These are phyloP conservation scores for Drosophila sp. DNA, from an alignment of 1,140 invertebrate genomes.

Conservation along the genomic window DNA sequence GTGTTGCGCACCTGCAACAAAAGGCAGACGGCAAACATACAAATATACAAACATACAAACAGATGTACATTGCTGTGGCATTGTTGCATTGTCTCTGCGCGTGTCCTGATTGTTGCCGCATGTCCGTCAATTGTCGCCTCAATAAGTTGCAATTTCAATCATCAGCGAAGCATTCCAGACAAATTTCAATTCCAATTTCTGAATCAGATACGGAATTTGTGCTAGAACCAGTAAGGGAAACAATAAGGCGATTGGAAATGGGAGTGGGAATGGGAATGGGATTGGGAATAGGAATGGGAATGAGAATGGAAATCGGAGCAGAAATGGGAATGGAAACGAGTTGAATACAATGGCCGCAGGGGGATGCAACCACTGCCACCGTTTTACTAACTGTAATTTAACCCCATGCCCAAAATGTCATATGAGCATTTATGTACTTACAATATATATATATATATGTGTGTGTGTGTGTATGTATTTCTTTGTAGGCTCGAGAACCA, in stretches of 20 bases:
- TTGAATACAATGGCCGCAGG: constrained; percentile 23
- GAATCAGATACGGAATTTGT: not conserved
- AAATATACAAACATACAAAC: no score
- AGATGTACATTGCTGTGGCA: not conserved
- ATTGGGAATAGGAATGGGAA: not conserved
- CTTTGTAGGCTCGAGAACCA: constrained; percentile 16
- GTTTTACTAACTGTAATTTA: constrained; percentile 37
- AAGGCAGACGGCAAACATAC: not conserved
- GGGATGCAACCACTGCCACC: constrained; percentile 35
- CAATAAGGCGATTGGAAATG: not conserved
- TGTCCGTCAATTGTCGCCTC: constrained; percentile 26
- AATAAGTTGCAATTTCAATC: constrained; percentile 21
- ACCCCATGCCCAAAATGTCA: constrained; percentile 41
- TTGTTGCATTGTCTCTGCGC: constrained; percentile 30
- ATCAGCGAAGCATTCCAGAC: constrained; percentile 13
- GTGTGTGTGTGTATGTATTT: not conserved
- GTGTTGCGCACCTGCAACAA: constrained; percentile 41
- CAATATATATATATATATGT: not conserved
- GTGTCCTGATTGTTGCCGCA: not conserved
- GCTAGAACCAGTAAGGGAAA: not conserved
- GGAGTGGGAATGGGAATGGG: not conserved
- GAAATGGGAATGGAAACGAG: not conserved
- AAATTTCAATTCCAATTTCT: constrained; percentile 29
- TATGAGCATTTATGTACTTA: constrained; percentile 4
- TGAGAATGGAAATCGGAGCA: not conserved